Conservation (phyloP, 2,888 invertebrate species). For the Diabrotica balteata region DNA sequence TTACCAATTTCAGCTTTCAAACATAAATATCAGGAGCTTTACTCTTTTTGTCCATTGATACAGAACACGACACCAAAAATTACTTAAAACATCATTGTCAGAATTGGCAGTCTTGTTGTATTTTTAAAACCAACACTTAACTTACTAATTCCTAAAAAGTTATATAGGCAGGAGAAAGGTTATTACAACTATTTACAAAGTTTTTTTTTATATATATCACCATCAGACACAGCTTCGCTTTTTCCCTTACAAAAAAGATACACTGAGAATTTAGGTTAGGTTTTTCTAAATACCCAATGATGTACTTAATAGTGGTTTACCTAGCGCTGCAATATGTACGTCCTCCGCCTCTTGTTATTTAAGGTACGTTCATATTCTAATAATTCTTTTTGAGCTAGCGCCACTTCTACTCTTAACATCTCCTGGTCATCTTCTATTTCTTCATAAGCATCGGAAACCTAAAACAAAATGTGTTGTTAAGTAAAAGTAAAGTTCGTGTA, state of each 20-base stretch:
- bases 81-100: slow-evolving; percentile 25
- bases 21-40: too few relatives aligned
- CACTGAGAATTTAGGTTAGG: slow-evolving; percentile 14
- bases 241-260: slow-evolving; percentile 30
- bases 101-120: slow-evolving; percentile 43
- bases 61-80: slow-evolving; percentile 14
- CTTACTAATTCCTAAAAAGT: slow-evolving; percentile 32
- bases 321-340: slow-evolving; percentile 52
- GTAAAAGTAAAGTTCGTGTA: too few relatives aligned
- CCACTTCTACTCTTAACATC: slow-evolving; percentile 58
- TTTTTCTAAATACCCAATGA: slow-evolving; percentile 8
- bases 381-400: slow-evolving; percentile 58
- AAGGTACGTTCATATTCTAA: slow-evolving; percentile 55
- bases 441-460: slow-evolving; percentile 78
- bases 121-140: slow-evolving; percentile 30
- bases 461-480: slow-evolving; percentile 29
- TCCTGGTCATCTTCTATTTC: slow-evolving; percentile 71
- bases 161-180: slow-evolving; percentile 40
- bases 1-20: too few relatives aligned
- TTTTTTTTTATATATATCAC: slow-evolving; percentile 42
- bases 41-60: neutral
- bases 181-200: slow-evolving; percentile 47
- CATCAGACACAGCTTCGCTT: slow-evolving; percentile 51
- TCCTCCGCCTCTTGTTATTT: slow-evolving; percentile 53
- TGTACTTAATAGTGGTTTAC: slow-evolving; percentile 16